Evolutionary conservation across 2,888 invertebrate species (phyloP).

Genomic region (Parelbella ahira): DNA sequence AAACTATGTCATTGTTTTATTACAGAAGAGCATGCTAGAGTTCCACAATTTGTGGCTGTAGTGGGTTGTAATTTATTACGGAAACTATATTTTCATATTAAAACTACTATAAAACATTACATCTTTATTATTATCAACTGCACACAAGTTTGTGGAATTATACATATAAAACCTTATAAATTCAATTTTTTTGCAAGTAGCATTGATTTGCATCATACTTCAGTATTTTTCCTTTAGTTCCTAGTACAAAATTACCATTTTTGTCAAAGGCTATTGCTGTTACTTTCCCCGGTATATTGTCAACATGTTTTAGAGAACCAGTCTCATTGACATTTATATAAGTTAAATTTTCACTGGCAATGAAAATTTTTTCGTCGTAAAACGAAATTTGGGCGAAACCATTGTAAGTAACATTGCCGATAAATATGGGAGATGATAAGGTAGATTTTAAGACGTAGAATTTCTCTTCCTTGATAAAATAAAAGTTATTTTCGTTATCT

Average conservation of each 20-base stretch:
- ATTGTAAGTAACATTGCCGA: conserved; percentile 51
- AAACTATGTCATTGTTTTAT: too few relatives aligned
- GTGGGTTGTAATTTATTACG: too few relatives aligned
- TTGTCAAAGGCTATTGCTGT: conserved; percentile 62
- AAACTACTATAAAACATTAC: not conserved
- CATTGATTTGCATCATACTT: conserved; percentile 56
- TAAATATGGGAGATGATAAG: conserved; percentile 41
- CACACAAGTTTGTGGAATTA: too few relatives aligned
- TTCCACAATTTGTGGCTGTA: too few relatives aligned
- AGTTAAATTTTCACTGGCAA: conserved; percentile 52
- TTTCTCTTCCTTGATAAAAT: conserved; percentile 54
- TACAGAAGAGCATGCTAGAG: too few relatives aligned
- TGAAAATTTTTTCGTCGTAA: conserved; percentile 48
- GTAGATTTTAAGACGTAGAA: conserved; percentile 51
- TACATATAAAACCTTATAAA: not conserved
- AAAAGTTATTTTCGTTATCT: conserved; percentile 61
- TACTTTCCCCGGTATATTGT: conserved; percentile 49
- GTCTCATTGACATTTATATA: conserved; percentile 60
- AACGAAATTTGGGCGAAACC: conserved; percentile 62
- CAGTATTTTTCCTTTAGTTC: conserved; percentile 49
- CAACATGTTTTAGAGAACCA: conserved; percentile 45
- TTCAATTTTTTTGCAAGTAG: conserved; percentile 34
- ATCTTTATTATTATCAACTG: conserved; percentile 1
- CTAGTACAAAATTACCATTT: conserved; percentile 52
- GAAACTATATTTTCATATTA: not conserved